Conservation (phyloP, 2,113 vertebrate species). For the Psammodynastes pulverulentus region DNA sequence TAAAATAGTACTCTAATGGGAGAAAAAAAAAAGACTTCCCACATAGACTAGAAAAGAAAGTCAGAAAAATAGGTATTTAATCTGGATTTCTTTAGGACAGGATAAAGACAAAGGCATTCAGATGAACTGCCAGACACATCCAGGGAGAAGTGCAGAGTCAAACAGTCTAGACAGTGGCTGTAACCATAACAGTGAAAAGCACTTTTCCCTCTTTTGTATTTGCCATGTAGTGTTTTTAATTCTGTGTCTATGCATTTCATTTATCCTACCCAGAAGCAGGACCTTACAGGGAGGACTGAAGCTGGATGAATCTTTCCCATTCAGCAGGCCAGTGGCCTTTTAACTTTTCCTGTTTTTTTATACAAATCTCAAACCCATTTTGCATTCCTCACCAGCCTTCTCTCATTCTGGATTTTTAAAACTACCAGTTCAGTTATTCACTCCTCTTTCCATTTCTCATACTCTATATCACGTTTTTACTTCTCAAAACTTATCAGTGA, state of each 20-base stretch:
- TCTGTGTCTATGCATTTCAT: neutral
- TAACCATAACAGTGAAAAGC: neutral
- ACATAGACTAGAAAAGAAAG: neutral
- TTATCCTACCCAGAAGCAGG: neutral
- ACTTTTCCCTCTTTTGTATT: neutral
- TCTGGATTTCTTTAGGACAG: conserved; percentile 32
- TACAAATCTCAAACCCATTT: neutral
- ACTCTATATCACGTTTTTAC: neutral
- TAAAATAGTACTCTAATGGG: conserved; percentile 22
- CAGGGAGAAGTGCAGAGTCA: neutral
- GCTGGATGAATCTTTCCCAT: neutral
- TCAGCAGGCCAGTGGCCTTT: neutral
- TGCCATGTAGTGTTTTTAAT: neutral
- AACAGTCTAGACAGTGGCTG: neutral
- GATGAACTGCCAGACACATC: neutral
- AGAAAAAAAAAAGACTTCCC: neutral
- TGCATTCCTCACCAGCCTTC: neutral
- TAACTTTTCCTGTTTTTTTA: neutral
- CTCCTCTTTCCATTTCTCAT: neutral
- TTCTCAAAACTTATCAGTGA: neutral
- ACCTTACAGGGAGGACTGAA: neutral
- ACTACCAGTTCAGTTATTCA: neutral
- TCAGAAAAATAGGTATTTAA: neutral
- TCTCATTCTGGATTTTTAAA: neutral
- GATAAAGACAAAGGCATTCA: neutral